Conservation (phyloP, 2,888 invertebrate genomes). For the Drepana falcataria region DNA sequence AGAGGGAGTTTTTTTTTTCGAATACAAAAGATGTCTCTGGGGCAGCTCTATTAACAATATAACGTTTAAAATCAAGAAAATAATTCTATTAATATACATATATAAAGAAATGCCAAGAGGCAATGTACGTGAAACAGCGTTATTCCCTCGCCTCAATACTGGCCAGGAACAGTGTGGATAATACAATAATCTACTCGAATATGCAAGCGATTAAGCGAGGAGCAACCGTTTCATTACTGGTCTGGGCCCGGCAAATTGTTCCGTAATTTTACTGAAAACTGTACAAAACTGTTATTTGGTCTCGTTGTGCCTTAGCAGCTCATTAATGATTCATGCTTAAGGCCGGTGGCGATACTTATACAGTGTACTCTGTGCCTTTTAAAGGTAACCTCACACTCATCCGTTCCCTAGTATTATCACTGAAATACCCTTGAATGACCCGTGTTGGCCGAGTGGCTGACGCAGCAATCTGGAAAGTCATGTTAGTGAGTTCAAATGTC, state of each 20-base stretch:
- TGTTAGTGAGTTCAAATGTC: too few relatives aligned
- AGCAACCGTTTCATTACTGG: constrained; percentile 38
- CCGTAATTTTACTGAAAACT: constrained; percentile 56
- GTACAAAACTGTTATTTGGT: constrained; percentile 59
- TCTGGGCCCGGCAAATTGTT: constrained; percentile 30
- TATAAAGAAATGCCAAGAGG: too few relatives aligned
- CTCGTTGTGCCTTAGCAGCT: constrained; percentile 23
- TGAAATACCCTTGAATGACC: too few relatives aligned
- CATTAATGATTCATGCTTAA: constrained; percentile 25
- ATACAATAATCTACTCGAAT: constrained; percentile 53
- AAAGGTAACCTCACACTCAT: constrained; percentile 7
- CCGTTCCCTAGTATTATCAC: too few relatives aligned
- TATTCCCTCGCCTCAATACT: constrained; percentile 2
- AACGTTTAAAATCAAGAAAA: too few relatives aligned
- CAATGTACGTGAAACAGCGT: constrained; percentile 33
- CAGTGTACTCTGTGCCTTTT: constrained; percentile 9
- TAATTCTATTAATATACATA: too few relatives aligned
- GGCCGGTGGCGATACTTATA: constrained; percentile 15
- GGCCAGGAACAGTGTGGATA: constrained; percentile 32
- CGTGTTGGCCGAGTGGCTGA: too few relatives aligned
- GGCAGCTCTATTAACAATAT: too few relatives aligned
- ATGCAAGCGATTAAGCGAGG: constrained; percentile 68
- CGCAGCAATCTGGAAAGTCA: too few relatives aligned
- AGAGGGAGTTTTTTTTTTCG: too few relatives aligned
- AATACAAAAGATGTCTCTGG: too few relatives aligned